Evolutionary conservation across 1,140 invertebrate genomes (phyloP).

Genomic region (Temnothorax longispinosus): DNA sequence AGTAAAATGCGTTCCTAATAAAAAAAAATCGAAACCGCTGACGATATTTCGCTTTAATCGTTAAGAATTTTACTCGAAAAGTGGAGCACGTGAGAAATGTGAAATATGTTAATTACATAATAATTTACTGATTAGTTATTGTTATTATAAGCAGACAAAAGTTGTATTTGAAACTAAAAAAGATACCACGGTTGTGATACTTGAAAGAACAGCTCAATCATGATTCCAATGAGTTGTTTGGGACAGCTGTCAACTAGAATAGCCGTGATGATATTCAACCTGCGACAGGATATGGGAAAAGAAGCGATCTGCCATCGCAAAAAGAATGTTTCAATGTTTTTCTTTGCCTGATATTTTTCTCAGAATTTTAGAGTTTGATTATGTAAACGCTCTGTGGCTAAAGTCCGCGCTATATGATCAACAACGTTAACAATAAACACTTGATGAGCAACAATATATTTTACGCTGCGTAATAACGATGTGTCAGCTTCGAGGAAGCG

Average conservation of each 20-base stretch:
- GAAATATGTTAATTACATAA: not conserved
- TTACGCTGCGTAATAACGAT: not conserved
- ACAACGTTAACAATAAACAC: constrained; percentile 23
- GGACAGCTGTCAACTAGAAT: not conserved
- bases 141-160: not conserved
- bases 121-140: not conserved
- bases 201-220: not conserved
- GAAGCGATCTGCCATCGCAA: not conserved
- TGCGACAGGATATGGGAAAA: not conserved
- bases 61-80: not conserved
- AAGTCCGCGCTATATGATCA: not conserved
- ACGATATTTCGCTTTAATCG: not conserved
- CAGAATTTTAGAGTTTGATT: constrained; percentile 14
- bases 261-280: not conserved
- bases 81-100: not conserved
- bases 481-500: constrained; percentile 16
- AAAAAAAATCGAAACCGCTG: not conserved
- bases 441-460: constrained; percentile 18
- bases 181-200: not conserved
- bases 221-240: not conserved
- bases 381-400: not conserved
- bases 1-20: too few species aligned
- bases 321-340: constrained; percentile 16
- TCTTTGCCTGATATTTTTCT: constrained; percentile 20
- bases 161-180: not conserved